These are phyloP conservation scores for Gryllus bimaculatus DNA, from an alignment of 1,140 invertebrate genomes.

Conservation along the genomic window DNA sequence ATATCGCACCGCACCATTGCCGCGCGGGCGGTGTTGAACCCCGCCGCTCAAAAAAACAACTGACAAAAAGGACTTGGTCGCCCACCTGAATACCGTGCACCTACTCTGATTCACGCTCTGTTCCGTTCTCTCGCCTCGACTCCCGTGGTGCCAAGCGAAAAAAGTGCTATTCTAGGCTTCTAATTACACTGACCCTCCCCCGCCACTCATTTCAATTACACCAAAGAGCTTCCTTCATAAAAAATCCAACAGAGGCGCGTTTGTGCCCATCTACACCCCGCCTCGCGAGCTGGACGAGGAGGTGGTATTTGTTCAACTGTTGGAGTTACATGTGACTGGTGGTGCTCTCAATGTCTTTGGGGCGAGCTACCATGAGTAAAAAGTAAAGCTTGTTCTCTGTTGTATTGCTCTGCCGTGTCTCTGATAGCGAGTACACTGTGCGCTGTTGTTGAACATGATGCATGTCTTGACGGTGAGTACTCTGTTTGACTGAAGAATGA, in stretches of 20 bases:
- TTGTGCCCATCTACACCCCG: neutral
- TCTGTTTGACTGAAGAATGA: neutral
- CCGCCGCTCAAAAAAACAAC: too few species aligned
- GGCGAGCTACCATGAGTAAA: neutral
- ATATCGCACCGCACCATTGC: too few species aligned
- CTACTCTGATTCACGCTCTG: too few species aligned
- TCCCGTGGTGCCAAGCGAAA: too few species aligned
- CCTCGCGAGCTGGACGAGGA: neutral
- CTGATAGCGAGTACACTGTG: neutral
- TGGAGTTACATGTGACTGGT: neutral
- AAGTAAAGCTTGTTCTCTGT: neutral
- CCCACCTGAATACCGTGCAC: too few species aligned
- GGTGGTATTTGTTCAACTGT: neutral
- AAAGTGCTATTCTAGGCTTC: too few species aligned
- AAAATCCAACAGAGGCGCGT: neutral
- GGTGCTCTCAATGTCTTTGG: neutral
- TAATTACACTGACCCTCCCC: neutral
- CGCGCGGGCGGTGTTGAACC: too few species aligned
- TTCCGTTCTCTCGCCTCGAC: too few species aligned
- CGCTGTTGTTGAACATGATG: neutral
- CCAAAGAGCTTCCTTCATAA: neutral
- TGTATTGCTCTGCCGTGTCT: neutral
- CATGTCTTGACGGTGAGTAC: conserved; percentile 3
- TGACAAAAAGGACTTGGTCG: too few species aligned
- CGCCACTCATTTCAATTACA: neutral